These are phyloP conservation scores for Capitulum mitella DNA, from an alignment of 2,888 invertebrate species.

Conservation along the genomic window DNA sequence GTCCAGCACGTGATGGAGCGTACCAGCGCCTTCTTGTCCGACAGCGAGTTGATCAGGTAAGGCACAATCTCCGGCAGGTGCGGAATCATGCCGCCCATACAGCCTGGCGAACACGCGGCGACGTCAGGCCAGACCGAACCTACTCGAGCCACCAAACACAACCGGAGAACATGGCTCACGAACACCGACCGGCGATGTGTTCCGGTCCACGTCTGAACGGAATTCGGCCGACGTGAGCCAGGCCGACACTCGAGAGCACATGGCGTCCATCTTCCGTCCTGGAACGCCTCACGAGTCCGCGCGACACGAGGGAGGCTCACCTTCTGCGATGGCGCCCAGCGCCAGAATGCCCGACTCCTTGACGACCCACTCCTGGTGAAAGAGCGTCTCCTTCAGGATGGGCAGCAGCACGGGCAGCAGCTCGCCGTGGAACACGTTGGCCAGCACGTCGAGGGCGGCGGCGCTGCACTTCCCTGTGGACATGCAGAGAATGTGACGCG, in stretches of 20 bases:
- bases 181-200: too few relatives aligned
- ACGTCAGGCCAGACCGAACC: too few relatives aligned
- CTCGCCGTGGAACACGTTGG: constrained; percentile 93
- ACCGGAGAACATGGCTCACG: too few relatives aligned
- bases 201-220: too few relatives aligned
- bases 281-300: too few relatives aligned
- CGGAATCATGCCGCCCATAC: constrained; percentile 92
- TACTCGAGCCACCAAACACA: too few relatives aligned
- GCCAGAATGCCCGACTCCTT: constrained; percentile 91
- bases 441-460: constrained; percentile 92
- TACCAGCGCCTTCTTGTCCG: constrained; percentile 91
- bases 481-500: too few relatives aligned
- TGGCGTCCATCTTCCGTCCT: too few relatives aligned
- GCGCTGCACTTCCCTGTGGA: constrained; percentile 87
- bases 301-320: too few relatives aligned
- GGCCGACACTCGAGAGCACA: too few relatives aligned
- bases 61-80: constrained; percentile 94
- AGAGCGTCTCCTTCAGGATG: constrained; percentile 91
- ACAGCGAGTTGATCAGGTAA: constrained; percentile 83
- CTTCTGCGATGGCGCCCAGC: constrained; percentile 77
- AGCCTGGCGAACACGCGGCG: too few relatives aligned
- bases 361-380: constrained; percentile 92
- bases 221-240: too few relatives aligned
- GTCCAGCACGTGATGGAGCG: constrained; percentile 99
- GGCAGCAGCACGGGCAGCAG: constrained; percentile 88